Conservation (phyloP, 2,888 invertebrate genomes). For the Drosophila tripunctata region DNA sequence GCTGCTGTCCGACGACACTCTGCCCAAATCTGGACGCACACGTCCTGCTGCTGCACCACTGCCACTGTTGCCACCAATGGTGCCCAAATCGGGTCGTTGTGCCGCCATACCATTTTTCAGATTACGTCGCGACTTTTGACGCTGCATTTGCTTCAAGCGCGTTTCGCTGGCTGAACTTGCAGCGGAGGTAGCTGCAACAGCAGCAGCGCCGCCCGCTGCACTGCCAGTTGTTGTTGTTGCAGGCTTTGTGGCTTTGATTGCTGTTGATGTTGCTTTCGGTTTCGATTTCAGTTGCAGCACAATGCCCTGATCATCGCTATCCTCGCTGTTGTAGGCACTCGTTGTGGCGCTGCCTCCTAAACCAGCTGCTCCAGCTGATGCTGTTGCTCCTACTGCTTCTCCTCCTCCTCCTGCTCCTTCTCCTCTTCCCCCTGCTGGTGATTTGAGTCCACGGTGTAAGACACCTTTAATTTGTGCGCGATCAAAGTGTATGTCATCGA, state of each 20-base stretch:
- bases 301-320: constrained; percentile 67
- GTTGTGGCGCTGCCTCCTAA: constrained; percentile 52
- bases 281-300: constrained; percentile 59
- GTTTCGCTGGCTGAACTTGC: constrained; percentile 73
- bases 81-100: constrained; percentile 87
- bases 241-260: constrained; percentile 26
- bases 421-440: constrained; percentile 50
- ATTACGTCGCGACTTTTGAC: constrained; percentile 85
- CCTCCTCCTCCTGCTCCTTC: constrained; percentile 4
- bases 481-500: constrained; percentile 84
- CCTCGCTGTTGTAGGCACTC: constrained; percentile 69
- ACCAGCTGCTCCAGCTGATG: constrained; percentile 12
- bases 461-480: constrained; percentile 83
- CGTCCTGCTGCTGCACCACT: constrained; percentile 81
- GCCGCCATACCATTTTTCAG: constrained; percentile 85
- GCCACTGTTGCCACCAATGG: constrained; percentile 82
- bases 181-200: constrained; percentile 76
- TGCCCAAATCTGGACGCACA: constrained; percentile 80
- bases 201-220: background rate
- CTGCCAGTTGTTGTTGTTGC: background rate
- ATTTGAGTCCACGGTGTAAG: constrained; percentile 78
- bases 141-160: constrained; percentile 85
- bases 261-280: constrained; percentile 32
- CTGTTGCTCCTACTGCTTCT: background rate
- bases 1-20: constrained; percentile 53